Evolutionary conservation across 2,888 invertebrate species (phyloP).

Genomic region (Acronicta leporina): DNA sequence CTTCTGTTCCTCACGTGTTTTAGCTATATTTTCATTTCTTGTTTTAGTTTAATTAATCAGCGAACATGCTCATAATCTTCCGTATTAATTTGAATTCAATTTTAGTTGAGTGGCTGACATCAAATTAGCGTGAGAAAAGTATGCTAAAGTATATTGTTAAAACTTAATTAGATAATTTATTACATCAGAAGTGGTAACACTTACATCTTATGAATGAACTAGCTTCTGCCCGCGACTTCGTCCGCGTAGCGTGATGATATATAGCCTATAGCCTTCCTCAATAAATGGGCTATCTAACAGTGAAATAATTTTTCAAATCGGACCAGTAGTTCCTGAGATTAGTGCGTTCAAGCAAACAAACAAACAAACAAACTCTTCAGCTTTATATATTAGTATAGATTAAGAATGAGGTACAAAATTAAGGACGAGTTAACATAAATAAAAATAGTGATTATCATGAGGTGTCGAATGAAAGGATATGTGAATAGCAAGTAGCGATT

Average conservation of each 20-base stretch:
- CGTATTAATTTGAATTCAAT: slow-evolving; percentile 27
- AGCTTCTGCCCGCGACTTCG: too few species aligned
- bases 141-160: slow-evolving; percentile 32
- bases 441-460: slow-evolving; percentile 37
- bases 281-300: too few species aligned
- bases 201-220: slow-evolving; percentile 11
- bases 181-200: slow-evolving; percentile 19
- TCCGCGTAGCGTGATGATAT: too few species aligned
- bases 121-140: slow-evolving; percentile 42
- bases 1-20: background rate
- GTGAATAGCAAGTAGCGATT: slow-evolving; percentile 52
- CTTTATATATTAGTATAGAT: too few species aligned
- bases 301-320: too few species aligned
- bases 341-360: too few species aligned
- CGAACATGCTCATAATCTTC: slow-evolving; percentile 17
- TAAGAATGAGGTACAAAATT: background rate
- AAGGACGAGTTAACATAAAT: slow-evolving; percentile 2
- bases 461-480: slow-evolving; percentile 60
- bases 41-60: slow-evolving; percentile 19
- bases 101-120: slow-evolving; percentile 19
- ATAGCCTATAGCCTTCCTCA: too few species aligned
- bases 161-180: slow-evolving; percentile 18
- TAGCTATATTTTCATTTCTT: slow-evolving; percentile 1
- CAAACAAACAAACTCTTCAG: too few species aligned
- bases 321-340: too few species aligned